phyloP scores from a whole-genome alignment of 2,113 vertebrate species.

The Puffinus mauretanicus region DNA sequence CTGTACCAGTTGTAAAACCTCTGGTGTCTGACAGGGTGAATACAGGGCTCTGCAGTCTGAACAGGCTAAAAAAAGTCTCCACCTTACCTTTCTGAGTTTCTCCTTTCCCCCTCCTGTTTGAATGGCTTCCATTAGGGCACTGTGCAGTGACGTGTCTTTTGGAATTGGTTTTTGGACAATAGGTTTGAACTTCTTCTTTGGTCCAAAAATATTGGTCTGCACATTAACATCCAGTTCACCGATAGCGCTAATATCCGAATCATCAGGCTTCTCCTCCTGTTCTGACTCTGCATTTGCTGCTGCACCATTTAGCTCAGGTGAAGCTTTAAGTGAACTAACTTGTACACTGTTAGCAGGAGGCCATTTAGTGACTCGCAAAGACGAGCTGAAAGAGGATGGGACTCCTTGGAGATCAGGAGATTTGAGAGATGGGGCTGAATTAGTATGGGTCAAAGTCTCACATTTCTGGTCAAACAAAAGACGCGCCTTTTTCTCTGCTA shows the following conservation, averaged over 20 bases:
- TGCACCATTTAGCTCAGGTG: neutral
- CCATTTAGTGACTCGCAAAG: constrained; percentile 6
- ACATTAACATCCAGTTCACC: neutral
- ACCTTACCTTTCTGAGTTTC: constrained; percentile 87
- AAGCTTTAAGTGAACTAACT: neutral
- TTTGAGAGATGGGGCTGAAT: neutral
- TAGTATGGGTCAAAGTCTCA: neutral
- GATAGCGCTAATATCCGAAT: neutral
- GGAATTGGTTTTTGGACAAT: constrained; percentile 80
- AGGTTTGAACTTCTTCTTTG: constrained; percentile 88
- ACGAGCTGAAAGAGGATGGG: neutral
- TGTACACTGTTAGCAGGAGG: neutral
- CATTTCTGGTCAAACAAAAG: neutral
- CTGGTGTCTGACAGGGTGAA: neutral
- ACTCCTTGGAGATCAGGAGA: neutral
- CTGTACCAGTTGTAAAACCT: neutral
- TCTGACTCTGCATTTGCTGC: neutral
- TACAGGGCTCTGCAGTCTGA: neutral
- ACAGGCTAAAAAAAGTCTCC: neutral
- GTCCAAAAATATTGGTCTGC: constrained; percentile 81
- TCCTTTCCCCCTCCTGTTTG: constrained; percentile 83
- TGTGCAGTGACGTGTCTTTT: constrained; percentile 86
- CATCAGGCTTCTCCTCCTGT: constrained; percentile 19
- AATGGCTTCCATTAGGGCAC: constrained; percentile 91
- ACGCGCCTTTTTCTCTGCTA: neutral